phyloP scores from a whole-genome alignment of 2,797 vertebrate species.

The Tadarida brasiliensis region DNA sequence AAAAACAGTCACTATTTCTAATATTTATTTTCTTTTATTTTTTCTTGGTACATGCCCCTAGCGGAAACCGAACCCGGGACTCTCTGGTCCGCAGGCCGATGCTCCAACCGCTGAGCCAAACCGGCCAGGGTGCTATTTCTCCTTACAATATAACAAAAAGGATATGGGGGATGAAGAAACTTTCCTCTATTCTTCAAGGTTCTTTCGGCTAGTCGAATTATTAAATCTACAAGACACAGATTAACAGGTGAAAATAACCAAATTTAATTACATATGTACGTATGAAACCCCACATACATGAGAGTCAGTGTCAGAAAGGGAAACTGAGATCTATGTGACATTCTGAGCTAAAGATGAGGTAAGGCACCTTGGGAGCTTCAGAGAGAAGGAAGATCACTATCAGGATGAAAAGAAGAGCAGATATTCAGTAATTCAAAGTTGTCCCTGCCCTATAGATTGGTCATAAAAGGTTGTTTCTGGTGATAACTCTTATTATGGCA shows the following conservation, averaged over 20 bases:
- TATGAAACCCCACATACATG: not conserved
- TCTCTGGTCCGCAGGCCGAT: too few relatives aligned
- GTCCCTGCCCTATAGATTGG: not conserved
- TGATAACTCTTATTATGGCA: not conserved
- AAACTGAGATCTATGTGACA: not conserved
- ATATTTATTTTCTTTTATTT: too few relatives aligned
- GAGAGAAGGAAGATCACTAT: not conserved
- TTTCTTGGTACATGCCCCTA: too few relatives aligned
- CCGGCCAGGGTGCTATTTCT: too few relatives aligned
- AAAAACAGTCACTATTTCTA: constrained; percentile 32
- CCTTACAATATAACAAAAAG: not conserved
- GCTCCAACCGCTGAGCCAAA: too few relatives aligned
- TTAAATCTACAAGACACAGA: not conserved
- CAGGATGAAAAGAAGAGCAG: not conserved
- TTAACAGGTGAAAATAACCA: not conserved
- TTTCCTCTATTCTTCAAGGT: not conserved
- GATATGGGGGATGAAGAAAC: not conserved
- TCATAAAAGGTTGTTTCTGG: not conserved
- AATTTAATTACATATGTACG: not conserved
- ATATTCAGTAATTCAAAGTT: not conserved
- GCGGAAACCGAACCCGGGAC: too few relatives aligned
- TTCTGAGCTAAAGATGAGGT: not conserved
- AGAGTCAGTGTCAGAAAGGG: not conserved
- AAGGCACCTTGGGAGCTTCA: not conserved
- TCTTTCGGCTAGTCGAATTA: not conserved